A percentile compares a stretch with the other conserved stretches of the same genome.
Conservation (phyloP, 2,888 invertebrate species). For the Stenodera caucasica region DNA sequence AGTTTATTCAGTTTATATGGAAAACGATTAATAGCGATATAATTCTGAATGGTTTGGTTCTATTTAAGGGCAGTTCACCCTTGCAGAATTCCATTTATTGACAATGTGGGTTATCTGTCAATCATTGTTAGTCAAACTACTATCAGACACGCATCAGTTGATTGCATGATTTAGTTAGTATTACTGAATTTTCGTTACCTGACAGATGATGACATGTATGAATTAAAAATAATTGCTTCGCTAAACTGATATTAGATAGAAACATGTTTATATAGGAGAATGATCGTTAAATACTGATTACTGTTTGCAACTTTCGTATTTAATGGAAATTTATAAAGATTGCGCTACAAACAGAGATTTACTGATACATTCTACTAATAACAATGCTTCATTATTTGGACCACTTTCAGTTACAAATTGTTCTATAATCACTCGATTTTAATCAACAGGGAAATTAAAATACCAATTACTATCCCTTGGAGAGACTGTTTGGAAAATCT, state of each 20-base stretch:
- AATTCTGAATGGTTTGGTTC: background rate
- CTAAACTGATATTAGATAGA: background rate
- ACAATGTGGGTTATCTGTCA: slow-evolving; percentile 25
- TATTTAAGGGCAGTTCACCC: background rate
- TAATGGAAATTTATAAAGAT: no score
- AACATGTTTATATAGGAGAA: background rate
- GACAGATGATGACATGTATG: slow-evolving; percentile 21
- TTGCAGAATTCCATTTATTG: slow-evolving; percentile 22
- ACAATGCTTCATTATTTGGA: no score
- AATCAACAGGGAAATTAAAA: background rate
- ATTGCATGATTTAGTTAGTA: slow-evolving; percentile 27
- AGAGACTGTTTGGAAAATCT: background rate
- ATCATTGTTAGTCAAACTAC: slow-evolving; percentile 23
- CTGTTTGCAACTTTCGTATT: no score
- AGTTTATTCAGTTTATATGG: no score
- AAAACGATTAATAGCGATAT: background rate
- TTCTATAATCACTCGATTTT: background rate
- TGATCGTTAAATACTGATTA: no score
- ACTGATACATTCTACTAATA: no score
- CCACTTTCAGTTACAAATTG: no score
- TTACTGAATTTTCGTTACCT: slow-evolving; percentile 16
- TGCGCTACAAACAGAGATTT: no score
- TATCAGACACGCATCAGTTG: slow-evolving; percentile 26
- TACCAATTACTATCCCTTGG: background rate
- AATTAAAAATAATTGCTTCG: slow-evolving; percentile 16